Conservation (phyloP, 1,140 invertebrate genomes). For the Lordiphosa clarofinis region DNA sequence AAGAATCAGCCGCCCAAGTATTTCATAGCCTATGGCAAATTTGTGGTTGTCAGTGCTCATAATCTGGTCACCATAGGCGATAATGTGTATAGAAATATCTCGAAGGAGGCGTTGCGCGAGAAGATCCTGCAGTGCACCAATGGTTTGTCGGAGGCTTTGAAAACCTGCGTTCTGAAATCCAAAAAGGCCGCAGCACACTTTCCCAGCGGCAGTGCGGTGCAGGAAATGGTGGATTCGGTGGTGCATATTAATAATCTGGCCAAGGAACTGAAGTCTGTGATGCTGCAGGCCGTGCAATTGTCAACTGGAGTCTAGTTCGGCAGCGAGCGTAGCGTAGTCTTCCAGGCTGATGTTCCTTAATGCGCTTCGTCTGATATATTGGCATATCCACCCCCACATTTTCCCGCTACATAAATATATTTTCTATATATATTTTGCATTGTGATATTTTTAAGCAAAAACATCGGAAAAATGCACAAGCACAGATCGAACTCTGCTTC, state of each 20-base stretch:
- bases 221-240: slow-evolving; percentile 95
- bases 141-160: slow-evolving; percentile 90
- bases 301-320: slow-evolving; percentile 30
- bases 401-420: too few species aligned
- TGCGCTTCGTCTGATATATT: slow-evolving; percentile 23
- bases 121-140: slow-evolving; percentile 90
- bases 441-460: slow-evolving; percentile 64
- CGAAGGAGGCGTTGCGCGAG: slow-evolving; percentile 85
- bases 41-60: slow-evolving; percentile 95
- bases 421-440: slow-evolving; percentile 45
- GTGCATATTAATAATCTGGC: slow-evolving; percentile 90
- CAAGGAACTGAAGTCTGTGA: slow-evolving; percentile 86
- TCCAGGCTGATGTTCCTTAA: slow-evolving; percentile 59
- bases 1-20: slow-evolving; percentile 95
- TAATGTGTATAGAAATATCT: slow-evolving; percentile 91
- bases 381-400: slow-evolving; percentile 45
- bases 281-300: slow-evolving; percentile 81
- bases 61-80: slow-evolving; percentile 96
- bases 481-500: not conserved
- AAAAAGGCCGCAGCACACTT: slow-evolving; percentile 95
- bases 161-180: slow-evolving; percentile 91
- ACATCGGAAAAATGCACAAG: slow-evolving; percentile 62
- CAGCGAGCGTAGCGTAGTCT: slow-evolving; percentile 34
- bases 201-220: slow-evolving; percentile 92
- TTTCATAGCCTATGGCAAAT: slow-evolving; percentile 95